Evolutionary conservation across 2,113 vertebrate genomes (phyloP).

Genomic region (Bos indicus): DNA sequence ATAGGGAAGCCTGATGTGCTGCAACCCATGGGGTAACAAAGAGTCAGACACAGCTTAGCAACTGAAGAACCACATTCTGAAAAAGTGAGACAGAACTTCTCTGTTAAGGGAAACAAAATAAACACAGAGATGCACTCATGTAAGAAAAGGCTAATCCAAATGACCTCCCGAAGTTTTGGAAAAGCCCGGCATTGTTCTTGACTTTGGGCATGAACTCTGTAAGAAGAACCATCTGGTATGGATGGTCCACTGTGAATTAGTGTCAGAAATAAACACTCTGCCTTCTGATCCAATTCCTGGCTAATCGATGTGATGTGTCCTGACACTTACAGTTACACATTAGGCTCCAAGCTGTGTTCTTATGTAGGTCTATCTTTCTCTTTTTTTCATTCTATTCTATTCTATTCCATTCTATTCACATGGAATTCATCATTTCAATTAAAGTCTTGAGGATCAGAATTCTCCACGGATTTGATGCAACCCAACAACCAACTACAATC

Average conservation of each 20-base stretch:
- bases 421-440: background rate
- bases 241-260: background rate
- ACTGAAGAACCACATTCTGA: background rate
- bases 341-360: background rate
- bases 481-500: background rate
- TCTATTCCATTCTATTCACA: background rate
- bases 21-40: background rate
- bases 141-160: background rate
- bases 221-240: background rate
- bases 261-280: background rate
- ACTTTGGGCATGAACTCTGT: background rate
- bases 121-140: background rate
- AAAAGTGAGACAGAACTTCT: background rate
- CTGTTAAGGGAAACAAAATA: background rate
- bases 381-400: background rate
- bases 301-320: background rate
- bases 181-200: background rate
- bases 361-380: background rate
- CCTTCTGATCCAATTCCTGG: background rate
- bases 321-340: background rate
- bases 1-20: background rate
- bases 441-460: background rate
- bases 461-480: background rate
- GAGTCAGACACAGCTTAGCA: background rate
- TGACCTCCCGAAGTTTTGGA: background rate